Evolutionary conservation across 2,113 vertebrate genomes (phyloP).

Genomic region (Pyrgilauda ruficollis): DNA sequence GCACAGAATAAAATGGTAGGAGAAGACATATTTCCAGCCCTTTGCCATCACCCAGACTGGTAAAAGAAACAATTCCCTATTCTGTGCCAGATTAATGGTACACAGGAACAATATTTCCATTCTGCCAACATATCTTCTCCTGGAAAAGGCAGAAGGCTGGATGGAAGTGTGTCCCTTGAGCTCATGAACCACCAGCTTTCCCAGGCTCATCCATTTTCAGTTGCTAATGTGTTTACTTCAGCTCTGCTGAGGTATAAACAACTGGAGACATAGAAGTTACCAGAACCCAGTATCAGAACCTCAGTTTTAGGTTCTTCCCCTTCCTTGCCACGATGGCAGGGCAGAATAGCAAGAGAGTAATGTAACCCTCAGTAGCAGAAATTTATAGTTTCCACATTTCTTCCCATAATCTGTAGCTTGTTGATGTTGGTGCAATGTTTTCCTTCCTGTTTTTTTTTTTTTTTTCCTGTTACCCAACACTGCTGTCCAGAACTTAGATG

Average conservation of each 20-base stretch:
- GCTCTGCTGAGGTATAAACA: background rate
- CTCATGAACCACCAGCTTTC: background rate
- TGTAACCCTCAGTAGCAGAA: background rate
- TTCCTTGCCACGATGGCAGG: background rate
- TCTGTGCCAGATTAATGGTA: background rate
- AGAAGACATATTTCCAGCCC: background rate
- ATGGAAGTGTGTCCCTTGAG: background rate
- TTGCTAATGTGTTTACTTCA: background rate
- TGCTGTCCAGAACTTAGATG: background rate
- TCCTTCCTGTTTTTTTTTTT: slow-evolving; percentile 8
- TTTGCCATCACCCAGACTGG: background rate
- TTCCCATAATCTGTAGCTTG: background rate
- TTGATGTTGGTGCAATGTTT: background rate
- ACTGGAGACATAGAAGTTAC: background rate
- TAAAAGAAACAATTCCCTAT: background rate
- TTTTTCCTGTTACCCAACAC: background rate
- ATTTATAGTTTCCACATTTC: background rate
- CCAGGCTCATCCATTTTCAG: background rate
- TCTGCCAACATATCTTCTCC: background rate
- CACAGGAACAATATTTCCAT: background rate
- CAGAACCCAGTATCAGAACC: background rate
- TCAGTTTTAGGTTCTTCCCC: background rate
- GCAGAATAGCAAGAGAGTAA: background rate
- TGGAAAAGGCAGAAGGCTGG: background rate
- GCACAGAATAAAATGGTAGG: background rate